These are phyloP conservation scores for Margarornis squamiger DNA, from an alignment of 2,797 vertebrate species.

Conservation along the genomic window DNA sequence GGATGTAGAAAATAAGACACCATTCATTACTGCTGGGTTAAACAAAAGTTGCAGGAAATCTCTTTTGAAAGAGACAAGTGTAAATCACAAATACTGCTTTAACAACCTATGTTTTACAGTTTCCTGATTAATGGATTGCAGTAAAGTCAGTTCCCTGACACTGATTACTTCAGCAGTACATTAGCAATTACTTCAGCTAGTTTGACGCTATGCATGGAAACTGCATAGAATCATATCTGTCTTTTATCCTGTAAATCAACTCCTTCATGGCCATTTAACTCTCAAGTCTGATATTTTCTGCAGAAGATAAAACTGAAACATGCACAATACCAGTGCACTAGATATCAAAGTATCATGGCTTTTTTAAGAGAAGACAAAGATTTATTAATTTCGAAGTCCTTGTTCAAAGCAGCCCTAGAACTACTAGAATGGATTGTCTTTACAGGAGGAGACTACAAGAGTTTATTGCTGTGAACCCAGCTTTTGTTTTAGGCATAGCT, in stretches of 20 bases:
- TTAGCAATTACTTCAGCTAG: background rate
- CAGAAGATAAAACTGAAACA: background rate
- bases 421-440: background rate
- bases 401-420: background rate
- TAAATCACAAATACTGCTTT: background rate
- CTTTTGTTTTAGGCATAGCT: background rate
- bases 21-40: background rate
- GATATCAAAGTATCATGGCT: background rate
- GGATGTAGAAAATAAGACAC: background rate
- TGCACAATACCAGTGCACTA: background rate
- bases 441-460: rapidly evolving
- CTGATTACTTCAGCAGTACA: background rate
- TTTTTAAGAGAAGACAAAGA: background rate
- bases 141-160: background rate
- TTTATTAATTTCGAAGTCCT: background rate
- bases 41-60: background rate
- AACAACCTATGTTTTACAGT: background rate
- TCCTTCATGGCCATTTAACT: background rate
- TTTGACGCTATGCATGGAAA: background rate
- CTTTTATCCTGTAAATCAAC: background rate
- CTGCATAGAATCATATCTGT: background rate
- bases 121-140: background rate
- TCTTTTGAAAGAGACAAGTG: background rate
- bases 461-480: background rate
- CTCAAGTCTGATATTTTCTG: background rate